Percentiles rank a stretch among this genome's conserved stretches.
phyloP scores from a whole-genome alignment of 2,113 vertebrate genomes.

The Polyodon spathula region DNA sequence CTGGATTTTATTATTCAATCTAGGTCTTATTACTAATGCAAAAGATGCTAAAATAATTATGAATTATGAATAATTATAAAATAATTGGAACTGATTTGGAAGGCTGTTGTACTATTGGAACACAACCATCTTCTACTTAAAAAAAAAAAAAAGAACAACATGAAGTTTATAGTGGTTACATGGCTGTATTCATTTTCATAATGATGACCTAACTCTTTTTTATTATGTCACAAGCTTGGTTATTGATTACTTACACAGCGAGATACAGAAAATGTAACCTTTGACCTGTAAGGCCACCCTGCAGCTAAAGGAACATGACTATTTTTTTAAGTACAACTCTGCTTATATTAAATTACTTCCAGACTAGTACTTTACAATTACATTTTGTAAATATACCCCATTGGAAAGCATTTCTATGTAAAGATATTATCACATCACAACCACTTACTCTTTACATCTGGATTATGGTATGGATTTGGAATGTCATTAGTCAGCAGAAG shows the following conservation, averaged over 20 bases:
- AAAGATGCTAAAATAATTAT: too few species aligned
- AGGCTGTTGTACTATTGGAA: too few species aligned
- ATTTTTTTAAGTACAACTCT: neutral
- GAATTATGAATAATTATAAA: too few species aligned
- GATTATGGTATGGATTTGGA: neutral
- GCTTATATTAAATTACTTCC: neutral
- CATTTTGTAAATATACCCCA: neutral
- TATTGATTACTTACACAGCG: neutral
- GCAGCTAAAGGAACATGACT: constrained; percentile 1
- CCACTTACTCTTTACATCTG: neutral
- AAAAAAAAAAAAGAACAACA: too few species aligned
- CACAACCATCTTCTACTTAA: too few species aligned
- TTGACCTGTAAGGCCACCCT: neutral
- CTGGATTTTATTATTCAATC: neutral
- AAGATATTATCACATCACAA: neutral
- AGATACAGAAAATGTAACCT: neutral
- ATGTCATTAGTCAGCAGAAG: neutral
- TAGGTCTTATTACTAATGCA: neutral
- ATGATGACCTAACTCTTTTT: neutral
- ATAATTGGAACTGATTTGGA: too few species aligned
- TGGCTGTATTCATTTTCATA: too few species aligned
- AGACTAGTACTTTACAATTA: neutral
- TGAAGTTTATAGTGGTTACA: too few species aligned
- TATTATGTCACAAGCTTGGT: neutral
- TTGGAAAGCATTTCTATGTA: too few species aligned